Evolutionary conservation across 2,113 vertebrate genomes (phyloP), one percentile per base, ranked within the genome.

Genomic region (Bostrychus sinensis): DNA sequence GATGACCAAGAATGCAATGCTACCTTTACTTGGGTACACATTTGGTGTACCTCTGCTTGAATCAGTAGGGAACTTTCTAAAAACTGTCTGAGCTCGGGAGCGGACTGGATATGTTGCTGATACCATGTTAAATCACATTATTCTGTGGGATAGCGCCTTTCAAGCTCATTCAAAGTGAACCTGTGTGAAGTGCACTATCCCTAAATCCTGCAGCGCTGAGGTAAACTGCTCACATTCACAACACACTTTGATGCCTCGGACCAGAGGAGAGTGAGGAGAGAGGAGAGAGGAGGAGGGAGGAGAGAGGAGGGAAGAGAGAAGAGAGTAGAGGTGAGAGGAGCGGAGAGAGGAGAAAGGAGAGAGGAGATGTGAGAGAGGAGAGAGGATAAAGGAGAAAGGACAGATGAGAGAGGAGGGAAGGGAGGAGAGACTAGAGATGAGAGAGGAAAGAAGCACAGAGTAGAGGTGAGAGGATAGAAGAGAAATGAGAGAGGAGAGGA

Each of bases 161-260:
- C 11, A 8, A 12, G 32, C 30, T 42, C 61, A 66, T 74, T 20
- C 9, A 10, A 51, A 78, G n/a, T 38, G 38, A 46, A 66, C 25
- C 13, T 7, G 50, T 69, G 60, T 69, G 61, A 81, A 66, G 60
- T 66, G 45, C 20, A 68, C 32, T 46, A 62, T 66, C 46, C 43
- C 38, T 30, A 63, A 77, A 77, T 71, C 66, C 62, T 67, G 38
- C 48, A 42, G 62, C 56, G 70, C 56, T 39, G 36, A 70, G 70
- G 53, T 77, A 66, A 77, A 62, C 57, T 25, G 58, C 58, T 59
- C 65, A 70, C 62, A 63, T 28, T 41, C 45, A 7, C 9, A 60
- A 28, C 41, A 8, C 7, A 43, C 73, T 81, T 70, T 82, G 55
- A 82, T 71, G 75, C 30, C 30, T 60, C 10, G 56, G 20, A 67